phyloP scores from a whole-genome alignment of 2,113 vertebrate genomes.

The Pachycephala philippinensis region DNA sequence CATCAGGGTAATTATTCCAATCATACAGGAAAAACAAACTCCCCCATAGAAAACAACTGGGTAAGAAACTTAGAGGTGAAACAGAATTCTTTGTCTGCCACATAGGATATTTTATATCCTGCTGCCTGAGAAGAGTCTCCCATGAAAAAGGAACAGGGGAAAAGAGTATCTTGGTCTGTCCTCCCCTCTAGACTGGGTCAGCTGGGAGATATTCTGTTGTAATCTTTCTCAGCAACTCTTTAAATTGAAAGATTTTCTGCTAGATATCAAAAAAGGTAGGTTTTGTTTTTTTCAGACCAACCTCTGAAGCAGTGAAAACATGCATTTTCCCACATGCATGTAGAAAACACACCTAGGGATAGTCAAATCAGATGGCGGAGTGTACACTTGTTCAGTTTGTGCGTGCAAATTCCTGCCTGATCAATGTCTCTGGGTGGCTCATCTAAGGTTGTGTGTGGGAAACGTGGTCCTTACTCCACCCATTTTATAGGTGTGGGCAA shows the following conservation, averaged over 20 bases:
- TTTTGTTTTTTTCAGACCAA: neutral
- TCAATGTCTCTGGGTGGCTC: neutral
- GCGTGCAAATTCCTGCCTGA: too few species aligned
- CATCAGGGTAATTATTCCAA: slow-evolving; percentile 29
- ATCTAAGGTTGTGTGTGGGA: neutral
- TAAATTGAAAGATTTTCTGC: neutral
- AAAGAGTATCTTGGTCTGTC: neutral
- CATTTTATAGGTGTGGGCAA: neutral
- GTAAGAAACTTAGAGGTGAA: neutral
- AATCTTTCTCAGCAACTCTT: neutral
- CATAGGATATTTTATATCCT: neutral
- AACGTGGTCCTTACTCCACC: neutral
- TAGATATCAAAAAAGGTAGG: neutral
- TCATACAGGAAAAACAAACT: slow-evolving; percentile 30
- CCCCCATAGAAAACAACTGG: neutral
- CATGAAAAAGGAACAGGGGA: neutral
- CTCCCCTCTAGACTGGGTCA: neutral
- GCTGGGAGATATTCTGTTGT: neutral
- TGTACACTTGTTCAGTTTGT: too few species aligned
- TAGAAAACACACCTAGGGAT: too few species aligned
- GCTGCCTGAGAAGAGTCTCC: neutral
- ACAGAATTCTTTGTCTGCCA: neutral
- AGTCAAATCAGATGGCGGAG: too few species aligned
- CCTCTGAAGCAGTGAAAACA: neutral
- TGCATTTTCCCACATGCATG: too few species aligned